phyloP scores from a whole-genome alignment of 2,113 vertebrate species.

The Cinclus mexicanus region DNA sequence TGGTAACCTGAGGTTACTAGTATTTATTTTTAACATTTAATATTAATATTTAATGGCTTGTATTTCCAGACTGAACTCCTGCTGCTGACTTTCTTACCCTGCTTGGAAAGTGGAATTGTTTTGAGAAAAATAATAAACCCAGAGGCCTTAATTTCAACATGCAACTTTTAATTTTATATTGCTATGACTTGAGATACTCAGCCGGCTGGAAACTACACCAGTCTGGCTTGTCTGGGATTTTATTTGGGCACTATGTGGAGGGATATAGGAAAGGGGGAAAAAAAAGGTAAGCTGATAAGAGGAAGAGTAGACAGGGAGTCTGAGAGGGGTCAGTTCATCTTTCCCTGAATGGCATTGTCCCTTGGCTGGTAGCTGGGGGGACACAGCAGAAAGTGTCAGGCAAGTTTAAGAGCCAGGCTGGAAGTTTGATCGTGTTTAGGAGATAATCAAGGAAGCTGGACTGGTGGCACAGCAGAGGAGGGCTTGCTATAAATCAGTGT shows the following conservation, averaged over 20 bases:
- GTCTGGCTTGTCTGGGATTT: not conserved
- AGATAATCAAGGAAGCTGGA: not conserved
- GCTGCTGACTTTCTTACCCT: not conserved
- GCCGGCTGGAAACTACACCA: not conserved
- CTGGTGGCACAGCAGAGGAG: not conserved
- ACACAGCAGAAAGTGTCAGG: not conserved
- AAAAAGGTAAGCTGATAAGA: not conserved
- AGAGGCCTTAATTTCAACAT: not conserved
- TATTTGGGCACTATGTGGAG: not conserved
- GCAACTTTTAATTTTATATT: not conserved
- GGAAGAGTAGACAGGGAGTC: not conserved
- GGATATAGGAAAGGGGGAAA: not conserved
- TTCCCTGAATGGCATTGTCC: not conserved
- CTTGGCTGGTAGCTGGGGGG: not conserved
- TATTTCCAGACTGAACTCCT: not conserved
- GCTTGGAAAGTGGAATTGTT: not conserved
- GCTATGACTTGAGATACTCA: not conserved
- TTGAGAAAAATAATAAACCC: not conserved
- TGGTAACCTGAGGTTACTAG: not conserved
- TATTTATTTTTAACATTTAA: slow-evolving; percentile 47
- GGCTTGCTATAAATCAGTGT: not conserved
- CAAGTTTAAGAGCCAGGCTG: not conserved
- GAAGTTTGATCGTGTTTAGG: not conserved
- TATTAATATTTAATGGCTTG: slow-evolving; percentile 33
- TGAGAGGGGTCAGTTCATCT: not conserved